These are phyloP conservation scores for Hypotaenidia okinawae DNA, from an alignment of 2,797 vertebrate genomes.

Conservation along the genomic window DNA sequence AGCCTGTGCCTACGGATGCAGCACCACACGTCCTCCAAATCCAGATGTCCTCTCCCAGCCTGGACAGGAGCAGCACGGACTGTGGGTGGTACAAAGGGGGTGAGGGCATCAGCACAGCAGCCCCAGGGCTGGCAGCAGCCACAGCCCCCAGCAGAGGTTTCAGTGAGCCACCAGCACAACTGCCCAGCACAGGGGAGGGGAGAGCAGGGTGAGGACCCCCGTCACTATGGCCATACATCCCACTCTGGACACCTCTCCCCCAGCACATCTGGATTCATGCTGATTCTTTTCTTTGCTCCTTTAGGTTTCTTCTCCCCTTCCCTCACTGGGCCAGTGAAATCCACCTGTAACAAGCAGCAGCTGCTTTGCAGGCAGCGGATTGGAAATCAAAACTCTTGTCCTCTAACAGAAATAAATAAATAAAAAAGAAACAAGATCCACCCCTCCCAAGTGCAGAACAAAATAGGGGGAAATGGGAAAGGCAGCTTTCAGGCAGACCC, in stretches of 20 bases:
- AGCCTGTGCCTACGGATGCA: accelerated
- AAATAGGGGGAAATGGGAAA: neutral
- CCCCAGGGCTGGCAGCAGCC: neutral
- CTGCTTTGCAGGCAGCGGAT: neutral
- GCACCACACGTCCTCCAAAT: neutral
- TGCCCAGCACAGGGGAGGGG: neutral
- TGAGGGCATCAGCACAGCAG: neutral
- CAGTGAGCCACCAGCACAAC: neutral
- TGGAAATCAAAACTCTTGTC: neutral
- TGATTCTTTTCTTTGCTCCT: neutral
- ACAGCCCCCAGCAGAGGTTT: neutral
- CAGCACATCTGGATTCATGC: neutral
- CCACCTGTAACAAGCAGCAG: neutral
- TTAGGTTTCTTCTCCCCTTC: neutral
- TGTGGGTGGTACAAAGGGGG: neutral
- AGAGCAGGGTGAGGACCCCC: neutral
- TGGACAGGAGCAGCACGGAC: accelerated
- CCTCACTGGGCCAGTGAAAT: neutral
- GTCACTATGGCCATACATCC: accelerated
- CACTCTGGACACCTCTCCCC: neutral
- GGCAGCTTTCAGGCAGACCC: neutral
- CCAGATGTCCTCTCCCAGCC: neutral
- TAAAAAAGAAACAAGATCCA: neutral
- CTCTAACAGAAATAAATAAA: neutral
- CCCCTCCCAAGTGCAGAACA: neutral